These are phyloP conservation scores for Mesembrinibis cayennensis DNA, from an alignment of 2,113 vertebrate genomes.

Conservation along the genomic window DNA sequence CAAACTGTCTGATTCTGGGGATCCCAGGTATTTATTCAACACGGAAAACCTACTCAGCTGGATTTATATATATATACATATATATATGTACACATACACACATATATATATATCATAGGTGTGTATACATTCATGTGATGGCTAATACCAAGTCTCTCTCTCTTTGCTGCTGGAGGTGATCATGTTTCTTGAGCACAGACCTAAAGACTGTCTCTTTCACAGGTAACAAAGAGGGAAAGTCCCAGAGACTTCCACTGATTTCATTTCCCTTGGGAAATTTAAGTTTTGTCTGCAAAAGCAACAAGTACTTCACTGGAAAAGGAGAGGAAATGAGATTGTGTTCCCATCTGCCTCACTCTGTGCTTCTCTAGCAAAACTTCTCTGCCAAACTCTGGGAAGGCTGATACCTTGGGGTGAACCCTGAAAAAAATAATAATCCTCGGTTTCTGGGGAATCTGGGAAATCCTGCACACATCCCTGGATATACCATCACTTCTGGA, in stretches of 20 bases:
- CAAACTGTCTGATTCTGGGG: not conserved
- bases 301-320: constrained; percentile 6
- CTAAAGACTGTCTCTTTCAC: constrained; percentile 44
- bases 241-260: constrained; percentile 38
- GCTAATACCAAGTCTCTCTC: not conserved
- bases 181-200: constrained; percentile 11
- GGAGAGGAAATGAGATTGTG: constrained; percentile 19
- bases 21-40: not conserved
- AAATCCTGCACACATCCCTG: not conserved
- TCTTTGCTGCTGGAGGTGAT: not conserved
- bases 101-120: not conserved
- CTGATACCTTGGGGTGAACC: not conserved
- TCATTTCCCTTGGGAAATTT: constrained; percentile 23
- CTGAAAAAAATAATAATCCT: not conserved
- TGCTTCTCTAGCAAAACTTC: not conserved
- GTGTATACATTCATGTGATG: not conserved
- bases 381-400: not conserved
- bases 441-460: not conserved
- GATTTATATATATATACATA: not conserved
- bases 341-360: constrained; percentile 11
- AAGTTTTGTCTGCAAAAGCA: constrained; percentile 43
- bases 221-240: constrained; percentile 34
- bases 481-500: not conserved
- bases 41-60: not conserved
- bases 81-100: not conserved